Evolutionary conservation across 2,888 invertebrate species (phyloP).

Genomic region (Sphaerophoria rueppellii): DNA sequence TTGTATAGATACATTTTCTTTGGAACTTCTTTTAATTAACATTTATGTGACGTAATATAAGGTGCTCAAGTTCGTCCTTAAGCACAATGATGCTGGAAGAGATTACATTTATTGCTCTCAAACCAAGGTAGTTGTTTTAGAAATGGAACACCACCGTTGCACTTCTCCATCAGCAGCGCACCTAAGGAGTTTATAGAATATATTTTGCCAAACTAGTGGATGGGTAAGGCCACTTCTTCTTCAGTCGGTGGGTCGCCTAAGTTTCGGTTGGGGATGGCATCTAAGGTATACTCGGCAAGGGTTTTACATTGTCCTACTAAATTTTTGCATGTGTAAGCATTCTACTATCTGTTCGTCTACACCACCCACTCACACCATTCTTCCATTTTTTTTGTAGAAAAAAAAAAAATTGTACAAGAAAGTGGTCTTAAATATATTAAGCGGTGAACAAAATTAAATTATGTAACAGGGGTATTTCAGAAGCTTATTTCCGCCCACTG

Average conservation of each 20-base stretch:
- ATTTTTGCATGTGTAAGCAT: constrained; percentile 51
- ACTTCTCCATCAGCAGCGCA: not conserved
- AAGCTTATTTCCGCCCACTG: too few species aligned
- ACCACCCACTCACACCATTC: constrained; percentile 1
- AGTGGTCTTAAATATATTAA: too few species aligned
- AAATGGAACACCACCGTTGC: constrained; percentile 33
- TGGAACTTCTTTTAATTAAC: constrained; percentile 69
- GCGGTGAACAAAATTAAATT: too few species aligned
- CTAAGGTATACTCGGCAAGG: constrained; percentile 25
- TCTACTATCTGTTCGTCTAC: constrained; percentile 33
- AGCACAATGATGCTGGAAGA: constrained; percentile 64
- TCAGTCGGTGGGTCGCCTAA: not conserved
- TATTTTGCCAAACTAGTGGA: constrained; percentile 31
- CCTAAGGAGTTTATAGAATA: not conserved
- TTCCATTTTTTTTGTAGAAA: not conserved
- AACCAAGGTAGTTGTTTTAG: constrained; percentile 57
- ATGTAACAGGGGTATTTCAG: too few species aligned
- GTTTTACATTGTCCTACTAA: constrained; percentile 51
- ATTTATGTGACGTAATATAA: constrained; percentile 67
- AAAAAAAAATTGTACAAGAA: too few species aligned
- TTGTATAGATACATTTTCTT: constrained; percentile 2
- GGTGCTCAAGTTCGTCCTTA: constrained; percentile 67
- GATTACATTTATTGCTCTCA: constrained; percentile 69
- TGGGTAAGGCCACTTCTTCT: not conserved
- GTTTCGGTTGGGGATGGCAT: constrained; percentile 2